These are phyloP conservation scores for Enteromius afrohamiltoni DNA, from an alignment of 2,797 vertebrate genomes.

Conservation along the genomic window DNA sequence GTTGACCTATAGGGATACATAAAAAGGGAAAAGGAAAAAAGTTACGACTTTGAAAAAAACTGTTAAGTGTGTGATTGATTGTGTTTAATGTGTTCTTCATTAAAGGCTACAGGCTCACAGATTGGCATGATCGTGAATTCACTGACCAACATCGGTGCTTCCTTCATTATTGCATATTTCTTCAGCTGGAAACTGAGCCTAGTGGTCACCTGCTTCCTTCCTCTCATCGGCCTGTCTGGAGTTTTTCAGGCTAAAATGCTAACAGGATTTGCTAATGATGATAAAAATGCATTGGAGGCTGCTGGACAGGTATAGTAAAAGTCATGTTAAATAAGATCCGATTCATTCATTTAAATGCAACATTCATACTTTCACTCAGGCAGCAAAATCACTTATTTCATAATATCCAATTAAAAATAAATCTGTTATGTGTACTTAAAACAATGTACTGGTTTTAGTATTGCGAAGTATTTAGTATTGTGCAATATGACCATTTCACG, in stretches of 20 bases:
- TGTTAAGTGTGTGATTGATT: not conserved
- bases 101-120: conserved; percentile 79
- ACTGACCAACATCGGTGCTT: conserved; percentile 77
- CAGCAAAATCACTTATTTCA: not conserved
- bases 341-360: not conserved
- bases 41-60: too few relatives aligned
- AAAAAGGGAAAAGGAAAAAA: too few relatives aligned
- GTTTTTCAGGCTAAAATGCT: conserved; percentile 80
- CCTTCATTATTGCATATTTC: conserved; percentile 83
- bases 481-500: not conserved
- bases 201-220: conserved; percentile 80
- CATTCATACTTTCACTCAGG: not conserved
- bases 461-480: not conserved
- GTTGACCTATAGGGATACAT: too few relatives aligned
- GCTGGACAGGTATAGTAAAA: conserved; percentile 74
- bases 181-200: conserved; percentile 83
- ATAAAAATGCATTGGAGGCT: conserved; percentile 78
- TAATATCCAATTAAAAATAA: not conserved
- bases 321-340: not conserved
- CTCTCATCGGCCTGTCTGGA: conserved; percentile 78
- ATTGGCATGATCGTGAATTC: conserved; percentile 83
- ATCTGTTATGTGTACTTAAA: not conserved
- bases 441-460: not conserved
- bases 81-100: not conserved
- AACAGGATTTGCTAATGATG: conserved; percentile 80